Evolutionary conservation across 2,797 vertebrate species (phyloP), one percentile per base, ranked within the genome.

Genomic region (Philypnodon macrostomus): DNA sequence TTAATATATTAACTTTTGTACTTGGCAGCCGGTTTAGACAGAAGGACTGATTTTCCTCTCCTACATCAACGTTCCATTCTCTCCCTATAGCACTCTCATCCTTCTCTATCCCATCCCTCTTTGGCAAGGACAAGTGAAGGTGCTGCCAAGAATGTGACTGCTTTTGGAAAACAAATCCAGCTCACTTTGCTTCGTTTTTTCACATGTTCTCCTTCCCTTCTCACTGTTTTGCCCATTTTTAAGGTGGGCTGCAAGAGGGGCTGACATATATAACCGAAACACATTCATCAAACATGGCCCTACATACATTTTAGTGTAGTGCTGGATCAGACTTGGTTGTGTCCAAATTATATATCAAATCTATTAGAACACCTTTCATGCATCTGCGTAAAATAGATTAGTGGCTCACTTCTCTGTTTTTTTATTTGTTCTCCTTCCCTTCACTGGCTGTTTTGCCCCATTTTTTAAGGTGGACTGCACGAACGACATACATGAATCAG

Each of bases 101-200:
- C 63, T 78, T 70, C 65, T 67, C 70, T 67, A 73, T 78, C 74
- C 81, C 73, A 67, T 58, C 65, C 74, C 65, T 51, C 54, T 68
- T 48, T 87, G 84, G 85, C 83, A 79, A 68, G 60, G 64, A 70
- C 62, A 38, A 40, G 70, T 38, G 6, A 68, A 77, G 75, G 70
- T 46, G 54, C 63, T 80, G 85, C 85, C 87, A 88, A 87, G 84
- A 85, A 87, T 84, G 78, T 82, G 77, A 83, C 80, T 70, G 65
- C 49, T 24, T 69, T 75, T 65, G 63, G 60, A 84, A 84, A 85
- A 81, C 70, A 73, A 80, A 82, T 80, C 57, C 67, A 67, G 40
- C 58, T 60, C 48, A 42, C 56, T 72, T 75, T 57, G 73, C 17
- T 66, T 75, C 54, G 73, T n/a, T 46, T 67, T 47, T 44, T 58